Evolutionary conservation across 2,113 vertebrate species (phyloP).

Genomic region (Chaenocephalus aceratus): DNA sequence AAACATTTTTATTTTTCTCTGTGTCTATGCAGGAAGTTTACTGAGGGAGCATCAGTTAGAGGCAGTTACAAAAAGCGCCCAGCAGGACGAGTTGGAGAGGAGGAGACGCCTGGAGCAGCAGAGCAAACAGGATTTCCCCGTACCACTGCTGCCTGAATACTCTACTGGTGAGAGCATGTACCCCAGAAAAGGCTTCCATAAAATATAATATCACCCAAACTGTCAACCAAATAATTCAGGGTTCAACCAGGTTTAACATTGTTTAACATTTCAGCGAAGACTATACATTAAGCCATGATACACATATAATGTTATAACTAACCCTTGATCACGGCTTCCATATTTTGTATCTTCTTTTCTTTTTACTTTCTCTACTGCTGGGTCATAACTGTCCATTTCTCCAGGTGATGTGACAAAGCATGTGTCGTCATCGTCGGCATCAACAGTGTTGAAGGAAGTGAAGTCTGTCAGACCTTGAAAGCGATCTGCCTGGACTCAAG

Average conservation of each 20-base stretch:
- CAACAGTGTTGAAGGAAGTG: slow-evolving; percentile 49
- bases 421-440: slow-evolving; percentile 70
- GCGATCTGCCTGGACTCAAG: slow-evolving; percentile 89
- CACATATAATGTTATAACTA: background rate
- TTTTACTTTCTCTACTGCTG: background rate
- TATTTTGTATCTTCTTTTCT: background rate
- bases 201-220: background rate
- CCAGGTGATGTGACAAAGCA: slow-evolving; percentile 84
- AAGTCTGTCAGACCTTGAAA: slow-evolving; percentile 80
- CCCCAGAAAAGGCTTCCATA: background rate
- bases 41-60: slow-evolving; percentile 95
- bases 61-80: slow-evolving; percentile 93
- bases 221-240: background rate
- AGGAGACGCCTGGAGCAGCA: slow-evolving; percentile 91
- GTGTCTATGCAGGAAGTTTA: slow-evolving; percentile 86
- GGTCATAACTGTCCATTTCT: background rate
- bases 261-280: background rate
- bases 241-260: background rate
- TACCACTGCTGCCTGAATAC: slow-evolving; percentile 78
- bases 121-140: slow-evolving; percentile 87
- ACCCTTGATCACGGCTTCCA: too few species aligned
- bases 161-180: slow-evolving; percentile 62
- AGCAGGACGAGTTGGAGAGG: slow-evolving; percentile 94
- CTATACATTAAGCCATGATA: background rate
- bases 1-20: background rate